Evolutionary conservation across 2,888 invertebrate genomes (phyloP), one percentile per base, ranked within the genome.

Genomic region (Andrena bucephala): DNA sequence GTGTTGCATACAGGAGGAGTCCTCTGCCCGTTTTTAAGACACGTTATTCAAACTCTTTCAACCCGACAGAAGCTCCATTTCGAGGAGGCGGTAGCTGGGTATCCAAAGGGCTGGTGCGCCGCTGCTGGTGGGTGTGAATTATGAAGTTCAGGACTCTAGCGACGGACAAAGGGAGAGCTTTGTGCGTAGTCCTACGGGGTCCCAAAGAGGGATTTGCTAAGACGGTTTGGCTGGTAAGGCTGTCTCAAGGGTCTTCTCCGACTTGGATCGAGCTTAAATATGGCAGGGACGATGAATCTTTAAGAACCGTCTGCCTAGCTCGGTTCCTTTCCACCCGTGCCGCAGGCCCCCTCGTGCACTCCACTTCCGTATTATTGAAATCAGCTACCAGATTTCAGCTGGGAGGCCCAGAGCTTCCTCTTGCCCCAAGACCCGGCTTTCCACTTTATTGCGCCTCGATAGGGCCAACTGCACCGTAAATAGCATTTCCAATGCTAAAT

Each of bases 271-370:
- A 66, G 85, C 84, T 90, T 89, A 90, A 90, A 85, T 89, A 90
- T 89, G 77, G 81, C 79, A 85, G 77, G 54, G 54, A 80, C 81
- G 83, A 82, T 89, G 86, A 88, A 90, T 90, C 86, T 90, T 90
- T 90, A 78, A 90, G 81, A 69, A 70, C 70, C 66, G 63, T 86
- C 65, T 77, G 66, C 72, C 65, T 52, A 31, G 31, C 52, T 42
- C 59, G 57, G 20, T 57, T 76, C 63, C 78, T 70, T 69, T 60
- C 66, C 59, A 48, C 20, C 57, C 20, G 7, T 42, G 10, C 42
- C 60, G 50, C 73, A n/a, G 57, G 50, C 31, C 67, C 4, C 33
- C 27, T 69, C 2, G 36, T 52, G 33, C 67, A 52, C 67, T 31
- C 52, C 42, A 29, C 60, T 62, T n/a, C 33, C 59, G 60, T 76